A percentile compares a stretch with the other conserved stretches of the same genome.
These are phyloP conservation scores for Helicolenus hilgendorfi DNA, from an alignment of 2,797 vertebrate genomes.

Conservation along the genomic window DNA sequence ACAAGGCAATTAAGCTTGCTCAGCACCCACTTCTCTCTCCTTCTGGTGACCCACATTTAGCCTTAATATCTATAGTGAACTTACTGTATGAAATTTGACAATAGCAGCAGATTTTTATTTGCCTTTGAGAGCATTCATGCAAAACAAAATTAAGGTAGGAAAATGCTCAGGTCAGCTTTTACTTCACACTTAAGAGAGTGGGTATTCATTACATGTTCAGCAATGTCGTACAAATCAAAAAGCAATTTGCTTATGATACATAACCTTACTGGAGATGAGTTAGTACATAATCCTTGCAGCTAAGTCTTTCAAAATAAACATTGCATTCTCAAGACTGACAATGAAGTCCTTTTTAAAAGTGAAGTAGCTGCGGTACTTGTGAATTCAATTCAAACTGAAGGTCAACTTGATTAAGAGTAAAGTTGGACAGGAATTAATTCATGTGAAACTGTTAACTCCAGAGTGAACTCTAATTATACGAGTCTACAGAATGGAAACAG, in stretches of 20 bases:
- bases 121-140: conserved; percentile 50
- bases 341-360: conserved; percentile 2
- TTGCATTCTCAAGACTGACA: conserved; percentile 1
- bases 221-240: conserved; percentile 38
- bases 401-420: conserved; percentile 72
- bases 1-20: conserved; percentile 72
- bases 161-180: conserved; percentile 64
- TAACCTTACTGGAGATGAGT: background rate
- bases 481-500: conserved; percentile 52
- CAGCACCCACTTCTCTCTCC: conserved; percentile 55
- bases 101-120: conserved; percentile 61
- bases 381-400: conserved; percentile 58
- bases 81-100: conserved; percentile 48
- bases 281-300: background rate
- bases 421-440: conserved; percentile 63
- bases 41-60: conserved; percentile 76
- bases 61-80: conserved; percentile 57
- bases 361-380: background rate
- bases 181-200: background rate
- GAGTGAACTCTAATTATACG: conserved; percentile 70
- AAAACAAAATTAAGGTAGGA: conserved; percentile 46
- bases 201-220: conserved; percentile 32
- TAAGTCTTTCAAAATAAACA: conserved; percentile 1
- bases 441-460: conserved; percentile 56
- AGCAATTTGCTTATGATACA: conserved; percentile 8